Evolutionary conservation across 2,797 vertebrate genomes (phyloP).

Genomic region (Mallotus villosus): DNA sequence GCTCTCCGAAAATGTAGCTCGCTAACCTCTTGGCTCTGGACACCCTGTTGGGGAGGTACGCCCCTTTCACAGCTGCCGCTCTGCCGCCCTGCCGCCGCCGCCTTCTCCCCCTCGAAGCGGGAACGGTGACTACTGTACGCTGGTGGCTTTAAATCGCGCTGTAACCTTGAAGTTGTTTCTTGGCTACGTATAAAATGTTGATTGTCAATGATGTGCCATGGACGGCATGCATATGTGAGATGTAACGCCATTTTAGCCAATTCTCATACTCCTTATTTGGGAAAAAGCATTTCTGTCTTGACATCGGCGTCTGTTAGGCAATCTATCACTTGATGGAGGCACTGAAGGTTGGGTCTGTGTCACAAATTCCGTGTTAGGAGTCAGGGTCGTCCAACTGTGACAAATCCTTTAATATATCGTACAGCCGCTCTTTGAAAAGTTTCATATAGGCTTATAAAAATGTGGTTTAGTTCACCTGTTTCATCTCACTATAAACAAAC

Average conservation of each 20-base stretch:
- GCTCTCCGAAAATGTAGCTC: constrained; percentile 1
- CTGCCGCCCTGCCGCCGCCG: neutral
- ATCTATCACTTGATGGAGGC: too few species aligned
- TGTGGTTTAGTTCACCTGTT: too few species aligned
- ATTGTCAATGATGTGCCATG: neutral
- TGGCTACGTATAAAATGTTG: neutral
- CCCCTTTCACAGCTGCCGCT: constrained; percentile 18
- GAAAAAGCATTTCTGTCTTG: too few species aligned
- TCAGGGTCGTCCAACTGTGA: neutral
- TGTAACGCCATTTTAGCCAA: too few species aligned
- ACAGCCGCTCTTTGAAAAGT: neutral
- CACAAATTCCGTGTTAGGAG: too few species aligned
- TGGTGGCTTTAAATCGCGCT: neutral
- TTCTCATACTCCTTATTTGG: too few species aligned
- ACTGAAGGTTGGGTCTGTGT: too few species aligned
- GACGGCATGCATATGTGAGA: too few species aligned
- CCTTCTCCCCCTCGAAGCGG: neutral
- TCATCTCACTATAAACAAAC: too few species aligned
- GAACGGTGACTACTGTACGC: constrained; percentile 31
- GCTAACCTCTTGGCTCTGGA: neutral
- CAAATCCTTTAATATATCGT: neutral
- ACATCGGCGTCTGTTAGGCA: too few species aligned
- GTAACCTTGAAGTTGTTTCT: neutral
- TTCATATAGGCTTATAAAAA: neutral
- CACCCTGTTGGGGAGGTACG: neutral